phyloP scores from a whole-genome alignment of 2,797 vertebrate species.

The Carcharodon carcharias region DNA sequence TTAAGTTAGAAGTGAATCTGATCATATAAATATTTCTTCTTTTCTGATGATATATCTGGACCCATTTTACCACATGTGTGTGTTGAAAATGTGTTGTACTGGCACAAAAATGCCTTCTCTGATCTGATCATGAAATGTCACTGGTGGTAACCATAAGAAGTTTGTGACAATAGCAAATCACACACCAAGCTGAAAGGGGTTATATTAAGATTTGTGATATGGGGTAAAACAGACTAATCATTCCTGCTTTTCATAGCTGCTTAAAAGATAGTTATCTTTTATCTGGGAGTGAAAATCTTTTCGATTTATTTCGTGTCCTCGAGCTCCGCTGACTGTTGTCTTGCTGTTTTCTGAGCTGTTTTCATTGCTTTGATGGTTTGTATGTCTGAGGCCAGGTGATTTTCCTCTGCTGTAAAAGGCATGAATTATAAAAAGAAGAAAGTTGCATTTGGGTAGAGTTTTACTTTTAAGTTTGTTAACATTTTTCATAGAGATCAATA shows the following conservation, averaged over 20 bases:
- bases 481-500: not conserved
- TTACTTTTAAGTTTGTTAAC: not conserved
- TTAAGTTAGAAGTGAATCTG: conserved; percentile 22
- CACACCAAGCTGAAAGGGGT: not conserved
- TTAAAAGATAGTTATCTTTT: conserved; percentile 15
- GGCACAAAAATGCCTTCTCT: not conserved
- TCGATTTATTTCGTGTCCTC: conserved; percentile 52
- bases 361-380: conserved; percentile 45
- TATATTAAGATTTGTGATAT: not conserved
- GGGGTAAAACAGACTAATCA: not conserved
- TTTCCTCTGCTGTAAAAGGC: conserved; percentile 60
- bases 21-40: conserved; percentile 23
- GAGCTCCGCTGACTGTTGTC: conserved; percentile 42
- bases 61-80: conserved; percentile 30
- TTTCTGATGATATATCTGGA: not conserved
- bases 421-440: conserved; percentile 48
- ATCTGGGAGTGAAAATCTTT: conserved; percentile 48
- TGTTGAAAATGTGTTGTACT: not conserved
- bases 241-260: not conserved
- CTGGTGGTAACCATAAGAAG: not conserved
- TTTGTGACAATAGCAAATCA: not conserved
- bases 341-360: conserved; percentile 46
- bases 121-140: not conserved
- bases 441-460: conserved; percentile 1
- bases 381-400: conserved; percentile 44